A percentile compares a stretch with the other conserved stretches of the same genome.
These are phyloP conservation scores for Arion vulgaris DNA, from an alignment of 1,140 invertebrate genomes.

Conservation along the genomic window DNA sequence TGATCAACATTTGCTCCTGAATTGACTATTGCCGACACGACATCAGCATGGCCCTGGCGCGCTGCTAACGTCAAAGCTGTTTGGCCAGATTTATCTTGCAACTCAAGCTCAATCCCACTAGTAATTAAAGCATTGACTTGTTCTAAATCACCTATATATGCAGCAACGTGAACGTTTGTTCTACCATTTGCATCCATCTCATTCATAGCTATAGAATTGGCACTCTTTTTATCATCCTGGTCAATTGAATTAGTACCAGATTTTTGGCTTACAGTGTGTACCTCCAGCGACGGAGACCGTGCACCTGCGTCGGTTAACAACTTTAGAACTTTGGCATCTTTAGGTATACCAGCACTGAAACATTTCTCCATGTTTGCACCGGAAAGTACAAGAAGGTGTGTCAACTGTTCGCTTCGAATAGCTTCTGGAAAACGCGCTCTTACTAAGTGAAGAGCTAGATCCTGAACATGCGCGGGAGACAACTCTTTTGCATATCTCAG, in stretches of 20 bases:
- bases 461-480: slow-evolving; percentile 75
- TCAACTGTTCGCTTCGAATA: slow-evolving; percentile 72
- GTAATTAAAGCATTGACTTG: slow-evolving; percentile 82
- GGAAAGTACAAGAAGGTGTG: slow-evolving; percentile 68
- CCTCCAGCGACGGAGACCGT: slow-evolving; percentile 53
- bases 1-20: slow-evolving; percentile 69
- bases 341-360: slow-evolving; percentile 62
- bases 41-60: slow-evolving; percentile 75
- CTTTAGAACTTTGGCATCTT: slow-evolving; percentile 68
- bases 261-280: slow-evolving; percentile 47
- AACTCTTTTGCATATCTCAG: slow-evolving; percentile 77
- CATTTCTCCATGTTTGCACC: slow-evolving; percentile 66
- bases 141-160: slow-evolving; percentile 84
- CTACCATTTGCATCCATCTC: slow-evolving; percentile 75
- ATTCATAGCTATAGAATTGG: slow-evolving; percentile 39
- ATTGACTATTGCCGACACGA: slow-evolving; percentile 69
- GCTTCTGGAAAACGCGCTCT: slow-evolving; percentile 69
- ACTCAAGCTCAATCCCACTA: slow-evolving; percentile 86
- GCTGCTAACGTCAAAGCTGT: slow-evolving; percentile 85
- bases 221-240: not conserved
- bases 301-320: slow-evolving; percentile 69
- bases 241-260: slow-evolving; percentile 13
- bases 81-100: slow-evolving; percentile 85
- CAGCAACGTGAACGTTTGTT: slow-evolving; percentile 81
- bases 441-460: slow-evolving; percentile 76